A percentile compares a stretch with the other conserved stretches of the same genome.
These are phyloP conservation scores for Hemibagrus wyckioides DNA, from an alignment of 2,113 vertebrate species.

Conservation along the genomic window DNA sequence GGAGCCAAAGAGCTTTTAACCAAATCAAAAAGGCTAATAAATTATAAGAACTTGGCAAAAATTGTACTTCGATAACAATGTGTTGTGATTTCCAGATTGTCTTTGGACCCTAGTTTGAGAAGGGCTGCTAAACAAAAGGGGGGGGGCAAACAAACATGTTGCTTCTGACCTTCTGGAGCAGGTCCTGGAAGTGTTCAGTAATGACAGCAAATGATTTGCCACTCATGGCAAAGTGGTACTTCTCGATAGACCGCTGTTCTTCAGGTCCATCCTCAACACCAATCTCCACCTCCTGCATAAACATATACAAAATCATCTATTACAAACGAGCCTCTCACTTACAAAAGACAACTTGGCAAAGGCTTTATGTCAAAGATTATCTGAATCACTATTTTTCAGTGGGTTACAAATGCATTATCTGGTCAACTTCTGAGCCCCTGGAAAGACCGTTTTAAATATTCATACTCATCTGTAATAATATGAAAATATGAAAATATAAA, in stretches of 20 bases:
- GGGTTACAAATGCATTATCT: background rate
- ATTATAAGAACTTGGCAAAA: background rate
- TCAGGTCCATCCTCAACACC: slow-evolving; percentile 82
- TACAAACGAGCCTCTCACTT: background rate
- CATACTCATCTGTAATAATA: background rate
- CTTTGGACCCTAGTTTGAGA: background rate
- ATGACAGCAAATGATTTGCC: slow-evolving; percentile 95
- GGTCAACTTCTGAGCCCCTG: too few relatives aligned
- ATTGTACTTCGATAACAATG: too few relatives aligned
- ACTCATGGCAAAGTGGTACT: slow-evolving; percentile 95
- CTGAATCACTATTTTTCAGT: background rate
- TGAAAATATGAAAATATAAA: too few relatives aligned
- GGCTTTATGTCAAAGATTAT: background rate
- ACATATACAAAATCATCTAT: background rate
- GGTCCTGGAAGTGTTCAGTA: slow-evolving; percentile 91
- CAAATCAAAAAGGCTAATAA: background rate
- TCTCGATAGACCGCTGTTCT: slow-evolving; percentile 70
- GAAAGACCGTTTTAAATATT: too few relatives aligned
- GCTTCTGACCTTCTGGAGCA: slow-evolving; percentile 86
- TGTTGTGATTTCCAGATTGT: background rate
- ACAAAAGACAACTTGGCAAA: background rate
- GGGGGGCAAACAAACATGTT: background rate
- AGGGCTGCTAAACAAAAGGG: background rate
- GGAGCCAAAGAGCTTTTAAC: background rate
- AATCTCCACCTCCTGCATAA: slow-evolving; percentile 81